A percentile compares a stretch with the other conserved stretches of the same genome.
Conservation (phyloP, 2,113 vertebrate genomes). For the Thalassoma bifasciatum region DNA sequence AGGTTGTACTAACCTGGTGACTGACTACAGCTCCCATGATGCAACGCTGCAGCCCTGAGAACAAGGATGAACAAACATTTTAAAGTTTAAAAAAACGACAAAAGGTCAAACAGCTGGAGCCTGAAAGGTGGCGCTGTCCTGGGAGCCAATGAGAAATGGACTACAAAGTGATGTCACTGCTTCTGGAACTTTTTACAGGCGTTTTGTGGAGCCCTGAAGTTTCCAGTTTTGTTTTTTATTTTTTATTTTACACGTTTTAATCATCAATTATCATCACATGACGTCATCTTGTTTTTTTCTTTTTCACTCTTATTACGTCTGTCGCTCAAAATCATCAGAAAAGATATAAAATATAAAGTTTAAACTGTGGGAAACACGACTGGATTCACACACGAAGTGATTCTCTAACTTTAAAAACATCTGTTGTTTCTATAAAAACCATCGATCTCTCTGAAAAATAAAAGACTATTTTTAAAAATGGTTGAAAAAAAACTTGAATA, state of each 20-base stretch:
- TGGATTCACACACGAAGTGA: background rate
- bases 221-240: background rate
- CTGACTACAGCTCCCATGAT: conserved; percentile 51
- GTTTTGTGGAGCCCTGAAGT: background rate
- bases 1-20: conserved; percentile 50
- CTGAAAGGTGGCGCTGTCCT: background rate
- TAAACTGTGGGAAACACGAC: background rate
- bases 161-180: conserved; percentile 30
- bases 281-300: background rate
- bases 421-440: background rate
- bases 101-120: background rate
- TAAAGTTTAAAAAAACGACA: background rate
- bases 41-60: conserved; percentile 22
- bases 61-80: background rate
- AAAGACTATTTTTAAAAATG: no score
- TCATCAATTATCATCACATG: conserved; percentile 5
- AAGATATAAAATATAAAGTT: conserved; percentile 22
- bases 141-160: conserved; percentile 25
- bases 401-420: background rate
- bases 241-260: background rate
- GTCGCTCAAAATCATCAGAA: background rate
- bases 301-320: background rate
- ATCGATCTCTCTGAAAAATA: no score
- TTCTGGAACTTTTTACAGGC: background rate
- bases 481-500: background rate